Percentiles rank a stretch among this genome's conserved stretches.
These are phyloP conservation scores for Propithecus coquereli DNA, from an alignment of 2,113 vertebrate species.

Conservation along the genomic window DNA sequence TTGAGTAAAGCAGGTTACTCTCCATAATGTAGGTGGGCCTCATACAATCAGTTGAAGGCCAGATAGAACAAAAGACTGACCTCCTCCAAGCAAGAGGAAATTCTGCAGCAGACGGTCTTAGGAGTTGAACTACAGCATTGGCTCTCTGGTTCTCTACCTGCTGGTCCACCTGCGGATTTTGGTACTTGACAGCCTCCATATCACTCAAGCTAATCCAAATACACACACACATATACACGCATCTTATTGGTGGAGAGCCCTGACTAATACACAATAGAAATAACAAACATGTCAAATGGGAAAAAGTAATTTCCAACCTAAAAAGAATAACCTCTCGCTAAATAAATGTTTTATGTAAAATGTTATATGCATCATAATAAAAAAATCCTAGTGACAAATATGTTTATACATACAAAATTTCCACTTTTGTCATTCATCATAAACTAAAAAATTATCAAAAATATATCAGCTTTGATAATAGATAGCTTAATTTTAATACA, in stretches of 20 bases:
- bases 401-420: not conserved
- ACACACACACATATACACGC: not conserved
- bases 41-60: not conserved
- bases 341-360: not conserved
- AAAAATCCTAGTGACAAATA: not conserved
- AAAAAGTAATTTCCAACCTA: not conserved
- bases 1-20: not conserved
- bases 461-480: not conserved
- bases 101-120: not conserved
- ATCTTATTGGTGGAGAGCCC: not conserved
- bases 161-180: not conserved
- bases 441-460: not conserved
- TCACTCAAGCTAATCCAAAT: not conserved
- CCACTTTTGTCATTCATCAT: not conserved
- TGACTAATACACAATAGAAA: not conserved
- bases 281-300: not conserved
- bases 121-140: fast-evolving
- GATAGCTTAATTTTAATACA: not conserved
- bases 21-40: not conserved
- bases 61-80: not conserved
- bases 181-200: not conserved
- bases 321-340: not conserved
- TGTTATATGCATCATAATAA: not conserved
- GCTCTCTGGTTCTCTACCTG: not conserved
- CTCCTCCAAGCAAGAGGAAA: not conserved